Evolutionary conservation across 2,888 invertebrate species (phyloP).

Genomic region (Ichneumoninae sp.): DNA sequence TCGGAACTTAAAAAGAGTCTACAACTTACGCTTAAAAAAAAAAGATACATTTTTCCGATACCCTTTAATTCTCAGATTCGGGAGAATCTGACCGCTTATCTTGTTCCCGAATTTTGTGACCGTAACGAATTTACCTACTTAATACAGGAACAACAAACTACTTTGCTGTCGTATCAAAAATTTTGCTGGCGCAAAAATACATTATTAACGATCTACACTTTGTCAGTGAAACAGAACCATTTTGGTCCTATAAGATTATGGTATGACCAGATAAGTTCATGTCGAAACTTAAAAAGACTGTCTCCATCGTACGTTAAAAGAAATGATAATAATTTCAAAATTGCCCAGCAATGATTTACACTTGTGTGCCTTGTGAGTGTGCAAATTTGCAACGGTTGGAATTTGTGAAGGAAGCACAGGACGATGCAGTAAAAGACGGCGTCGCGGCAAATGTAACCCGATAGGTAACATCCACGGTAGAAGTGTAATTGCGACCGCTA

Average conservation of each 20-base stretch:
- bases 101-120: neutral
- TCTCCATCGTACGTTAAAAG: neutral
- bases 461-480: neutral
- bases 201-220: no score
- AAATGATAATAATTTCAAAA: neutral
- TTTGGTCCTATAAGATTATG: no score
- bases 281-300: no score
- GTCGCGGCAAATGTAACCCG: neutral
- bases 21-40: no score
- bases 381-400: neutral
- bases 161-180: no score
- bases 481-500: conserved; percentile 1
- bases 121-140: neutral
- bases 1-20: no score
- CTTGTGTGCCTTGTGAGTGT: neutral
- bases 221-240: no score
- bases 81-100: neutral
- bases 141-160: no score
- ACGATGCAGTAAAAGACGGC: neutral
- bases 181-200: no score
- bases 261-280: no score
- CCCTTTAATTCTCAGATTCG: no score
- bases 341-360: neutral
- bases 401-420: no score
- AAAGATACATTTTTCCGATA: neutral